Base-by-base conservation (phyloP, 2,797 vertebrate genomes). In the Xenops minutus region DNA sequence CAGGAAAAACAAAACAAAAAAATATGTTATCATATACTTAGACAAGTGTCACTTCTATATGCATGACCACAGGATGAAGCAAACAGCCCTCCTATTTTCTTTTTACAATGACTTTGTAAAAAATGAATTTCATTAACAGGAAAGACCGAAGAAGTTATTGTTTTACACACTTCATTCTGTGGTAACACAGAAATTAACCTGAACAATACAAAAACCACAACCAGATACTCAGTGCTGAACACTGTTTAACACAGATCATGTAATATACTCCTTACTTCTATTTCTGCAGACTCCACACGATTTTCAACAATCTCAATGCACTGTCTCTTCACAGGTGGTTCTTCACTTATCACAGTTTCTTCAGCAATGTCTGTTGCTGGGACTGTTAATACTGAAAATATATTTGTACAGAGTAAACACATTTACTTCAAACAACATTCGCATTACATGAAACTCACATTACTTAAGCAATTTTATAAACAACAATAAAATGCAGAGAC, bases 331-430 rank as follows among this genome's bases (percentile, higher is more conserved):
- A 98, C 43, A 48, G 97, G 98, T 0, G 98, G 98, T 71, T 99
- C 98, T 92, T 99, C 98, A 5, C 98, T 98, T 94, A 99, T 98
- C 69, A 99, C 98, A 10, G 98, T 99, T 96, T 99, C 98, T 97
- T 99, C 98, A 73, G 98, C 98, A 94, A 99, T 98, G 91, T 99
- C 98, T 56, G 98, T 99, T 87, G 98, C 98, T 91, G 98, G 98
- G 93, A 99, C 98, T 94, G 98, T 99, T 96, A 99, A 96, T 64
- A 99, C 98, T 99, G 62, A 89, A 97, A 95, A 92, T 5, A 49
- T 44, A 73, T 88, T 93, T 81, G 52, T 17, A 88, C 61, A 55
- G 21, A 46, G 39, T 77, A 76, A 91, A 85, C 30, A 73, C 12
- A n/a, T 24, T 48, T 74, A 59, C 9, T 62, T 77, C 5, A 34